Evolutionary conservation across 2,113 vertebrate genomes (phyloP), one percentile per base, ranked within the genome.

Genomic region (Cynocephalus volans): DNA sequence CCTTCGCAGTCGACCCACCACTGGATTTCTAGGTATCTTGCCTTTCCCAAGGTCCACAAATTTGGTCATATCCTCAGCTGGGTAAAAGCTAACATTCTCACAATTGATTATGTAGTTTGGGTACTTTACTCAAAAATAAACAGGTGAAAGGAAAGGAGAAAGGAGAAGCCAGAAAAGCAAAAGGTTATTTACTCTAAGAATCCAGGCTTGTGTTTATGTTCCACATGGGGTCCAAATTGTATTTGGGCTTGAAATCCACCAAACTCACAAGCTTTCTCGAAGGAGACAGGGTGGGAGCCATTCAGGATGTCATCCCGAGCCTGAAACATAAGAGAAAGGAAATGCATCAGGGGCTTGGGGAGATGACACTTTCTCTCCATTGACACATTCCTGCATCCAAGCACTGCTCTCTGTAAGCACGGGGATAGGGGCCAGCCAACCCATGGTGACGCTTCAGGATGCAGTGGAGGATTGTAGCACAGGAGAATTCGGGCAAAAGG

Each of bases 301-400:
- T 99, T 99, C 97, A 99, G 98, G 98, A 99, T 99, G 98, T 99
- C 99, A 98, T 99, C 99, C 89, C 99, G 99, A 84, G 99, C 99
- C 99, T 99, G 96, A 7, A 96, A 96, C 36, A 96, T 31, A 98
- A 90, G 52, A 36, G 93, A 48, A 95, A 89, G 76, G 23, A 28
- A 75, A 72, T 80, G 91, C 45, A 64, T 97, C 82, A 97, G 81
- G 58, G 18, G 48, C 41, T 7, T 65, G 21, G 28, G 31, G 50
- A 14, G 31, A 4, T 0, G 2, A 84, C 1, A 3, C n/a, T 0
- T 5, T 33, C 28, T 65, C 64, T 60, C 6, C 8, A 19, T 1
- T 7, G 50, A 77, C 50, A 79, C 0, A 9, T 1, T 26, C 24
- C 69, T 48, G 28, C 18, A 3, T 19, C 48, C 24, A 26, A 69